Percentiles rank a stretch among this genome's conserved stretches.
Evolutionary conservation across 2,113 vertebrate genomes (phyloP).

Genomic region (Oxyura jamaicensis): DNA sequence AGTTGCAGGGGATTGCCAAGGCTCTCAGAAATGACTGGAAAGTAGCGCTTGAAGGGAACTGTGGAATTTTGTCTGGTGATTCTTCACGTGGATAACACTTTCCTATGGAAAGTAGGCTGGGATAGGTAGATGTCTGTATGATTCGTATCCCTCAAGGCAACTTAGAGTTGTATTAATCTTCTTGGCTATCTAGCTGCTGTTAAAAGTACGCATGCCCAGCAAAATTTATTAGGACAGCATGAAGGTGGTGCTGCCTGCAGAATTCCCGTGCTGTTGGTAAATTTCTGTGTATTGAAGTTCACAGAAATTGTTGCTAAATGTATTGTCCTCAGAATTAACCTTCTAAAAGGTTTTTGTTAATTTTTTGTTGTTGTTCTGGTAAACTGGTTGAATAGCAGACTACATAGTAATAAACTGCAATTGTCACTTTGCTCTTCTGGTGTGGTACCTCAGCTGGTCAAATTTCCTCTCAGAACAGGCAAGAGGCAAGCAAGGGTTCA

Average conservation of each 20-base stretch:
- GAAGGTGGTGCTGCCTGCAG: not conserved
- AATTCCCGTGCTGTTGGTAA: not conserved
- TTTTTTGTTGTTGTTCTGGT: not conserved
- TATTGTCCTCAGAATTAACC: not conserved
- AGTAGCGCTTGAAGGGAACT: rapidly evolving
- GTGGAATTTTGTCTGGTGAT: not conserved
- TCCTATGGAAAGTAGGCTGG: not conserved
- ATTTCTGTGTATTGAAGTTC: not conserved
- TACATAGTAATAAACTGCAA: not conserved
- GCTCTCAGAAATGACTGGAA: not conserved
- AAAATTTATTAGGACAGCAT: too few relatives aligned
- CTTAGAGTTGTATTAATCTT: not conserved
- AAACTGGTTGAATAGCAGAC: not conserved
- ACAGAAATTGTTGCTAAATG: not conserved
- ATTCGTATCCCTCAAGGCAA: not conserved
- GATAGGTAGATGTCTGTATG: not conserved
- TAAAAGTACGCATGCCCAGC: rapidly evolving
- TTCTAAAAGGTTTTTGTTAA: not conserved
- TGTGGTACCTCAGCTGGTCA: too few relatives aligned
- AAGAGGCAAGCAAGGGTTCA: too few relatives aligned
- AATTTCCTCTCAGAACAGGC: too few relatives aligned
- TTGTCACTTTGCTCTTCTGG: not conserved
- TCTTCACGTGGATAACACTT: not conserved
- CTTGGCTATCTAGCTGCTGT: not conserved
- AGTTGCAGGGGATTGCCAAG: not conserved